Evolutionary conservation across 2,888 invertebrate species (phyloP).

Genomic region (Orthonychiurus folsomi): DNA sequence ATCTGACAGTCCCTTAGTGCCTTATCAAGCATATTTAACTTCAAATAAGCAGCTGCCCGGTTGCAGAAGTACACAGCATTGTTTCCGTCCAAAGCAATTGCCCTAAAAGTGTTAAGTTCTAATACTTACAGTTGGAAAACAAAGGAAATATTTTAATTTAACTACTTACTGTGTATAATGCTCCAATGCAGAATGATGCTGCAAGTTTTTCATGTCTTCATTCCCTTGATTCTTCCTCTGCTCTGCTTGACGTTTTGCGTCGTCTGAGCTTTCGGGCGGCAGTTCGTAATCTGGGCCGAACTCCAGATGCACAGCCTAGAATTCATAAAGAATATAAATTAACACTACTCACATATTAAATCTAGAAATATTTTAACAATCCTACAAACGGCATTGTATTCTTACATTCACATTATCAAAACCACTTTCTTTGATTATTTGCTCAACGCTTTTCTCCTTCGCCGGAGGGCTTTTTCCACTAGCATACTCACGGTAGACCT

Average conservation of each 20-base stretch:
- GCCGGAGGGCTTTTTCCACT: no score
- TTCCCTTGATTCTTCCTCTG: conserved; percentile 78
- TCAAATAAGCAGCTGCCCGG: conserved; percentile 89
- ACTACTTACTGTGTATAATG: conserved; percentile 60
- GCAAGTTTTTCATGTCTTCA: conserved; percentile 74
- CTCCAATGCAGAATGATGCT: conserved; percentile 68
- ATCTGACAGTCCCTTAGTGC: conserved; percentile 85
- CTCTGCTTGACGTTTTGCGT: conserved; percentile 63
- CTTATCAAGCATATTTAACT: conserved; percentile 69
- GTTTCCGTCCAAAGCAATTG: conserved; percentile 72
- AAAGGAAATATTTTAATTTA: background rate
- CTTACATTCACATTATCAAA: no score
- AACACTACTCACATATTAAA: no score
- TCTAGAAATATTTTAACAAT: no score
- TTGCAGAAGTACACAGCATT: conserved; percentile 97
- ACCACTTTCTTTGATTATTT: no score
- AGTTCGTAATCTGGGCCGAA: no score
- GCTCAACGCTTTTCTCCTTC: no score
- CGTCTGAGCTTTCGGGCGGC: conserved; percentile 38
- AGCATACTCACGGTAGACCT: no score
- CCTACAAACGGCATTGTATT: no score
- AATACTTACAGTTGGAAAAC: background rate
- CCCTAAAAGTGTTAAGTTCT: conserved; percentile 50
- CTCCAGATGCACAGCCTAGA: no score
- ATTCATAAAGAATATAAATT: no score